Conservation (phyloP, 2,797 vertebrate species). For the Cyclopterus lumpus region DNA sequence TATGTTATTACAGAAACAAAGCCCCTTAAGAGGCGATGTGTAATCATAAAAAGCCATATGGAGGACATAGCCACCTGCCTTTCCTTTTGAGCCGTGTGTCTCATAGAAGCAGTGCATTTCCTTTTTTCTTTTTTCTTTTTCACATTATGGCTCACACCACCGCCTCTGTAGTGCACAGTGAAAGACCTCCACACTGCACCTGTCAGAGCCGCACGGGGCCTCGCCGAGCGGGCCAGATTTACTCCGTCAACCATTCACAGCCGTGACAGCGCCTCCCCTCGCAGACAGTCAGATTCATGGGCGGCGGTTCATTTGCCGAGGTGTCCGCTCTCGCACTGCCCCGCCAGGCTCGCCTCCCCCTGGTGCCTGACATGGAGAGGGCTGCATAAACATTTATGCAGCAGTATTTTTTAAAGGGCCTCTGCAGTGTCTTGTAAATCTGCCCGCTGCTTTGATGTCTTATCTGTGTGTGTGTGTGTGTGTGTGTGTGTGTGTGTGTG, state of each 20-base stretch:
- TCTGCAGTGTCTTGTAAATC: constrained; percentile 87
- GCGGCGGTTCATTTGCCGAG: constrained; percentile 35
- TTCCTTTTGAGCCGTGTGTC: not conserved
- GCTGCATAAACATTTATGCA: constrained; percentile 93
- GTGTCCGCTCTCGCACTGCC: constrained; percentile 34
- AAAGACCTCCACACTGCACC: constrained; percentile 26
- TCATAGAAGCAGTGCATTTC: not conserved
- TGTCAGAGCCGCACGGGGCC: constrained; percentile 27
- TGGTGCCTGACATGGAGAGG: constrained; percentile 83
- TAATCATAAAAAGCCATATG: constrained; percentile 1
- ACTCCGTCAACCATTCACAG: constrained; percentile 36
- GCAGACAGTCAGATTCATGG: constrained; percentile 55
- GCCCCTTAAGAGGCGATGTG: constrained; percentile 13
- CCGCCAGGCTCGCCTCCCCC: constrained; percentile 59
- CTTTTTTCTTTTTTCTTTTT: constrained; percentile 1
- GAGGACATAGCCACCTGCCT: constrained; percentile 18
- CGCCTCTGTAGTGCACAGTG: not conserved
- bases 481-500: constrained; percentile 44
- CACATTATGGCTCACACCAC: not conserved
- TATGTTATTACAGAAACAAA: constrained; percentile 17
- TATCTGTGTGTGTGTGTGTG: constrained; percentile 83
- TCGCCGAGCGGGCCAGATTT: constrained; percentile 54
- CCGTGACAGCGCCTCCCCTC: constrained; percentile 48
- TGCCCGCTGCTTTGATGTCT: constrained; percentile 90
- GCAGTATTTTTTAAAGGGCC: constrained; percentile 89